Evolutionary conservation across 2,113 vertebrate genomes (phyloP).

Genomic region (Eublepharis macularius): DNA sequence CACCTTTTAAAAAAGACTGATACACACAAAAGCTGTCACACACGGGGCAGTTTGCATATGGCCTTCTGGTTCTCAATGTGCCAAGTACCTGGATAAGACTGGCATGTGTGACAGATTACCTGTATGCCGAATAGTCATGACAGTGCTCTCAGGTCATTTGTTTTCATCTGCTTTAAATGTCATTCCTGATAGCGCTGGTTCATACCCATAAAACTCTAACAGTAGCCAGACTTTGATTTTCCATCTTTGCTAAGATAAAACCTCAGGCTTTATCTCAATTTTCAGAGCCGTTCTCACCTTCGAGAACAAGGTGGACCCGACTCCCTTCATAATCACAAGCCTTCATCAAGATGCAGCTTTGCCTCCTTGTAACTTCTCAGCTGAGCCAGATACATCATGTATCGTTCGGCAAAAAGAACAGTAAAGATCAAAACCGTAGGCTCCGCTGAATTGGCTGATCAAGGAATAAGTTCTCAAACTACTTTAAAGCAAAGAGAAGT

Average conservation of each 20-base stretch:
- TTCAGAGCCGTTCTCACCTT: neutral
- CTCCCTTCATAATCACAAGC: neutral
- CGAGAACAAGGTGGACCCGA: neutral
- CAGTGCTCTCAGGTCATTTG: neutral
- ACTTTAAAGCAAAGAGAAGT: neutral
- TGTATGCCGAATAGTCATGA: too few species aligned
- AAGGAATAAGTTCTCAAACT: neutral
- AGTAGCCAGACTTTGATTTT: neutral
- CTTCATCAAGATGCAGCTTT: neutral
- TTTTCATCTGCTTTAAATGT: neutral
- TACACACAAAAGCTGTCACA: too few species aligned
- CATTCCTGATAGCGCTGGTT: neutral
- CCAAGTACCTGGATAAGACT: too few species aligned
- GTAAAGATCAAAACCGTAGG: neutral
- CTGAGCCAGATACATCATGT: neutral
- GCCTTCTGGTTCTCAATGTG: too few species aligned
- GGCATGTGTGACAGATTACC: too few species aligned
- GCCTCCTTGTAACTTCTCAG: neutral
- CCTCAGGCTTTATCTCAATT: neutral
- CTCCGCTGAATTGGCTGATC: neutral
- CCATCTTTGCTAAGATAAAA: neutral
- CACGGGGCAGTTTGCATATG: too few species aligned
- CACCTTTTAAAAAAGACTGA: too few species aligned
- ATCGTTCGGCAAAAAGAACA: neutral
- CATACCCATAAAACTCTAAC: neutral